phyloP scores from a whole-genome alignment of 1,140 invertebrate species.

The Anadara kagoshimensis region DNA sequence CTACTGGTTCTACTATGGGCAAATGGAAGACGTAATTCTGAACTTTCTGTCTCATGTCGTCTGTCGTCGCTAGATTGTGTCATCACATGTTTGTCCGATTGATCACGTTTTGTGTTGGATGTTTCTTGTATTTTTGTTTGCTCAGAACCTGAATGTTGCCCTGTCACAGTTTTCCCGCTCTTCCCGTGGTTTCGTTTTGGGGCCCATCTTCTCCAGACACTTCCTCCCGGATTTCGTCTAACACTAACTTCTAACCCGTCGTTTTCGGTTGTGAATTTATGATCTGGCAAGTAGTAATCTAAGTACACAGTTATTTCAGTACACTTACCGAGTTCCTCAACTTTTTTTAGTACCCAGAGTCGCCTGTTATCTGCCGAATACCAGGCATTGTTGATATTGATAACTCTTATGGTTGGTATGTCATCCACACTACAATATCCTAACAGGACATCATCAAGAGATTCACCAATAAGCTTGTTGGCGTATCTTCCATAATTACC shows the following conservation, averaged over 20 bases:
- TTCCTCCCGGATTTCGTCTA: slow-evolving; percentile 10
- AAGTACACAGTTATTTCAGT: neutral
- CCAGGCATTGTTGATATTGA: slow-evolving; percentile 5
- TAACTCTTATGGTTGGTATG: slow-evolving; percentile 14
- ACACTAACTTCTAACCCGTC: slow-evolving; percentile 5
- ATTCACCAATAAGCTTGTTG: slow-evolving; percentile 12
- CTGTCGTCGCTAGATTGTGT: too few species aligned
- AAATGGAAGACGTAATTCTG: too few species aligned
- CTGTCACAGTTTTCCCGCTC: too few species aligned
- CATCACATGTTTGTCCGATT: too few species aligned
- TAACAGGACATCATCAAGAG: slow-evolving; percentile 13
- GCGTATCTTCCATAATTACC: slow-evolving; percentile 2
- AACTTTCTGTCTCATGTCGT: too few species aligned
- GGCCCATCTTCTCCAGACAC: slow-evolving; percentile 8
- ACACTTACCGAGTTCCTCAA: slow-evolving; percentile 17
- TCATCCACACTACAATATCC: slow-evolving; percentile 11
- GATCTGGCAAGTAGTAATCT: neutral
- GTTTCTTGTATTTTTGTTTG: too few species aligned
- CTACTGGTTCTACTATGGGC: too few species aligned
- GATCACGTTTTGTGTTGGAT: too few species aligned
- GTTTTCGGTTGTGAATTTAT: slow-evolving; percentile 26
- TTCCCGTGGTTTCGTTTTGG: neutral
- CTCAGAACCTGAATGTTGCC: too few species aligned
- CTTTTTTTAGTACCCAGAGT: slow-evolving; percentile 22
- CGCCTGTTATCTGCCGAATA: slow-evolving; percentile 21